A percentile compares a stretch with the other conserved stretches of the same genome.
These are phyloP conservation scores for Chouioia cunea DNA, from an alignment of 2,888 invertebrate genomes.

Conservation along the genomic window DNA sequence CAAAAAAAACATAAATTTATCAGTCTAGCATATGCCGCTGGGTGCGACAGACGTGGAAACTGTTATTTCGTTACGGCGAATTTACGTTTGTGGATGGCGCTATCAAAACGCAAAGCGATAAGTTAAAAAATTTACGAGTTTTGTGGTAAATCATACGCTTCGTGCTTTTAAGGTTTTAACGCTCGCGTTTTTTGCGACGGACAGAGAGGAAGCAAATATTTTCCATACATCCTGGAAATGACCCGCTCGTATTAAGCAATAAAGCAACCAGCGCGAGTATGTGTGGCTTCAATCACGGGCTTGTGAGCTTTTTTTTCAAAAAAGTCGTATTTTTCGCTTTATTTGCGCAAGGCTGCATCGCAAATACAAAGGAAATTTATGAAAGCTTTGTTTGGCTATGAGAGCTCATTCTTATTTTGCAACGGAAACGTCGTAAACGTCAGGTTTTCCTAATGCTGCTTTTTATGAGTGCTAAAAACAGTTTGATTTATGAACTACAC, in stretches of 20 bases:
- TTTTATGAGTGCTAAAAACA: too few relatives aligned
- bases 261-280: slow-evolving; percentile 20
- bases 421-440: slow-evolving; percentile 4
- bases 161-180: slow-evolving; percentile 52
- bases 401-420: slow-evolving; percentile 10
- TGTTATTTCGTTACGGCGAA: slow-evolving; percentile 51
- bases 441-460: too few relatives aligned
- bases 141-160: slow-evolving; percentile 58
- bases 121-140: slow-evolving; percentile 63
- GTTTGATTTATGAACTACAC: too few relatives aligned
- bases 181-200: slow-evolving; percentile 40
- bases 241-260: slow-evolving; percentile 35
- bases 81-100: slow-evolving; percentile 56
- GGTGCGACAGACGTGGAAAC: slow-evolving; percentile 41
- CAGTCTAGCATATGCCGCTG: slow-evolving; percentile 21
- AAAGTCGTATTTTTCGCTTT: slow-evolving; percentile 10
- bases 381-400: not conserved
- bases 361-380: slow-evolving; percentile 27
- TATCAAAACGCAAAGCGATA: slow-evolving; percentile 60
- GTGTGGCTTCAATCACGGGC: slow-evolving; percentile 32
- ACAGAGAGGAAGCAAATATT: slow-evolving; percentile 31
- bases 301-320: slow-evolving; percentile 12
- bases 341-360: not conserved
- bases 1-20: slow-evolving; percentile 38
- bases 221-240: slow-evolving; percentile 28